Evolutionary conservation across 2,113 vertebrate species (phyloP).

Genomic region (Craseonycteris thonglongyai): DNA sequence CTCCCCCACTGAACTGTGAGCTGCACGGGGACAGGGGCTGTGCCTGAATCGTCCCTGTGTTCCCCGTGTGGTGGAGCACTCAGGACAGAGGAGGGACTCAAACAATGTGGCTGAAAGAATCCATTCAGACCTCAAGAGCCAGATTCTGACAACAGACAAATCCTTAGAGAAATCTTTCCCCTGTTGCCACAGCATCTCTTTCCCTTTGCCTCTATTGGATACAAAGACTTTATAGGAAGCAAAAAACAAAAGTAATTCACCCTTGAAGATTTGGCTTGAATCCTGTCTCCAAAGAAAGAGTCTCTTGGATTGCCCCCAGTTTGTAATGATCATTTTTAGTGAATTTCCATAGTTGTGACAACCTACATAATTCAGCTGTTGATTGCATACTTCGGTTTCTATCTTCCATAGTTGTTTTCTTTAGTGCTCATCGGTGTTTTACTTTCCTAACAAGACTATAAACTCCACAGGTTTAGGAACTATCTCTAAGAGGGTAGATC

Average conservation of each 20-base stretch:
- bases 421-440: background rate
- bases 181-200: background rate
- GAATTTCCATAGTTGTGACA: background rate
- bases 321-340: constrained; percentile 2
- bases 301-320: background rate
- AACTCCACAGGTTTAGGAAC: background rate
- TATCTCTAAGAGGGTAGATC: background rate
- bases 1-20: background rate
- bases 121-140: background rate
- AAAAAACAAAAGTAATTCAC: constrained; percentile 34
- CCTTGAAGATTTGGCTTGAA: constrained; percentile 15
- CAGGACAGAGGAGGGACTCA: background rate
- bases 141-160: background rate
- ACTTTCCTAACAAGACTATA: background rate
- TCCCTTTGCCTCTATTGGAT: background rate
- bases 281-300: constrained; percentile 22
- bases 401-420: background rate
- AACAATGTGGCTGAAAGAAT: background rate
- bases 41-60: background rate
- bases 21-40: background rate
- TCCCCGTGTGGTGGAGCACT: background rate
- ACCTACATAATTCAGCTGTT: constrained; percentile 9
- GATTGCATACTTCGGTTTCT: background rate
- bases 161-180: background rate
- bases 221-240: constrained; percentile 29